These are phyloP conservation scores for Stictocephala bisonia DNA, from an alignment of 2,888 invertebrate genomes.

Conservation along the genomic window DNA sequence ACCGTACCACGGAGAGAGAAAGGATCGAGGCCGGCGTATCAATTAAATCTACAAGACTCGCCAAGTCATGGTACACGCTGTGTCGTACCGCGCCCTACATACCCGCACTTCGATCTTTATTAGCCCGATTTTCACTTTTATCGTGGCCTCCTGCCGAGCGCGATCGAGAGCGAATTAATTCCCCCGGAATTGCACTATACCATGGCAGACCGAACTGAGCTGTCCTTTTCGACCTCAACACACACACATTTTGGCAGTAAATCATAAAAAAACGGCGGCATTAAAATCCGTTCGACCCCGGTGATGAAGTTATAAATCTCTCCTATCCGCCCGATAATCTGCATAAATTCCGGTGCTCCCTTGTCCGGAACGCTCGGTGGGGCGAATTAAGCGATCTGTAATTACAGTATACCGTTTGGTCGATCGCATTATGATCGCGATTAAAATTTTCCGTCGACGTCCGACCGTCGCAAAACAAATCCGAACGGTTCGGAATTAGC, in stretches of 20 bases:
- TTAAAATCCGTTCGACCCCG: conserved; percentile 11
- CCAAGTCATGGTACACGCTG: conserved; percentile 21
- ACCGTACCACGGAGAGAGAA: conserved; percentile 27
- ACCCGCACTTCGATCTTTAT: conserved; percentile 2
- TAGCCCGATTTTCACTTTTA: conserved; percentile 26
- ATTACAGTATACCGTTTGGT: conserved; percentile 29
- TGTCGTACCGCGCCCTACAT: background rate
- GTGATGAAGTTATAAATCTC: conserved; percentile 27
- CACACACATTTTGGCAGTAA: background rate
- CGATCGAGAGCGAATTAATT: too few relatives aligned
- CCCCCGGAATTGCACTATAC: too few relatives aligned
- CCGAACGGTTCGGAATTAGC: conserved; percentile 32
- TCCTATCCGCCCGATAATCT: conserved; percentile 3
- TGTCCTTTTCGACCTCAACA: too few relatives aligned
- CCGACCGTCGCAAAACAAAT: background rate
- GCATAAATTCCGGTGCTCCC: background rate
- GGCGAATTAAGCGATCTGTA: conserved; percentile 12
- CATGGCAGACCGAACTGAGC: too few relatives aligned
- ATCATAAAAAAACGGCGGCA: background rate
- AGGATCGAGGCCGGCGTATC: conserved; percentile 25
- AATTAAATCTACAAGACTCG: conserved; percentile 10
- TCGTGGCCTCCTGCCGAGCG: conserved; percentile 2
- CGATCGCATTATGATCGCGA: conserved; percentile 22
- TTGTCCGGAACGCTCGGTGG: background rate
- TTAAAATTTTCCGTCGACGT: conserved; percentile 23